Evolutionary conservation across 1,140 invertebrate species (phyloP).

Genomic region (Mamestra configurata): DNA sequence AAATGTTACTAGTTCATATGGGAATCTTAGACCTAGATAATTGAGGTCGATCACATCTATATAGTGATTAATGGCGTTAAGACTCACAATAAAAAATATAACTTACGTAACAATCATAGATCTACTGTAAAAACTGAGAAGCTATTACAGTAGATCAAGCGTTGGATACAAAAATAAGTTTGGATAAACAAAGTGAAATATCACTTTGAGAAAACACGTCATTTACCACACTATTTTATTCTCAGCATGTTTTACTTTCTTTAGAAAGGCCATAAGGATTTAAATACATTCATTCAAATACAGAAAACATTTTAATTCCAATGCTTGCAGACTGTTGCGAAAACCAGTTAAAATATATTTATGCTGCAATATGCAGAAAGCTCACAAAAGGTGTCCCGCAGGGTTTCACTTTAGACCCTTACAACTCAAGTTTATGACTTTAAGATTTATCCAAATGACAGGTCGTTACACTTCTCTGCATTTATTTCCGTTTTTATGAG

Average conservation of each 20-base stretch:
- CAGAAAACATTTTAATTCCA: slow-evolving; percentile 38
- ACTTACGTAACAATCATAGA: background rate
- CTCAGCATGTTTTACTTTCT: slow-evolving; percentile 33
- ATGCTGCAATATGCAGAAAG: slow-evolving; percentile 2
- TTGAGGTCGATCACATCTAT: background rate
- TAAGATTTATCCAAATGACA: background rate
- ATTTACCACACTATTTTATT: slow-evolving; percentile 17
- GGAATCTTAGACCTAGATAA: background rate
- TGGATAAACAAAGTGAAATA: background rate
- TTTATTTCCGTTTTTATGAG: background rate
- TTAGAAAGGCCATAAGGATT: slow-evolving; percentile 42
- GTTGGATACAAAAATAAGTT: background rate
- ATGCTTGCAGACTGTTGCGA: slow-evolving; percentile 8
- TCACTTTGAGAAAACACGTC: background rate
- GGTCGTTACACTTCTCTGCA: background rate
- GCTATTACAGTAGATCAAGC: no score
- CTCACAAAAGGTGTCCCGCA: background rate
- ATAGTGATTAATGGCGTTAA: background rate
- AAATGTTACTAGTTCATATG: slow-evolving; percentile 15
- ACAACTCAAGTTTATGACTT: background rate
- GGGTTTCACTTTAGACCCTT: background rate
- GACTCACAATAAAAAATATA: background rate
- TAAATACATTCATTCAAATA: slow-evolving; percentile 35
- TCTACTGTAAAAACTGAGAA: background rate
- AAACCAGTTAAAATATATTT: slow-evolving; percentile 26